These are phyloP conservation scores for Apostichopus californicus DNA, from an alignment of 35 echinoderm and acorn worm species.

Conservation along the genomic window DNA sequence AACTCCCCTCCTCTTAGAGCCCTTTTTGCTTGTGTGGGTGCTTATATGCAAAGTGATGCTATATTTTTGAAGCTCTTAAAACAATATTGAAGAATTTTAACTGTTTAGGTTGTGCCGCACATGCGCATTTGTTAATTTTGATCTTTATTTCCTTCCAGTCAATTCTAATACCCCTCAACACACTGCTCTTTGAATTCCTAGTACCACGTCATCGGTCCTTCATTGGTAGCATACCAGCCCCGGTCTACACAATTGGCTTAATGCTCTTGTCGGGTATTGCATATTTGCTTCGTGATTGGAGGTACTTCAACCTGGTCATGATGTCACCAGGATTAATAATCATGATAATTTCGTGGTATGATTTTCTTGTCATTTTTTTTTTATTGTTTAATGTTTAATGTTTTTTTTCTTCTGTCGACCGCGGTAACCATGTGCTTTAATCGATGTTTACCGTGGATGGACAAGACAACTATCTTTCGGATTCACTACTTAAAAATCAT, in stretches of 20 bases:
- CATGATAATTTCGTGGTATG: background rate
- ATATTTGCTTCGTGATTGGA: slow-evolving; percentile 5
- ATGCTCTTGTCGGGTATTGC: background rate
- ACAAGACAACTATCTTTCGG: too few relatives aligned
- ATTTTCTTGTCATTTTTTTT: background rate
- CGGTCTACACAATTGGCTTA: background rate
- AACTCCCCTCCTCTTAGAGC: too few relatives aligned
- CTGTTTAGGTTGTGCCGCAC: too few relatives aligned
- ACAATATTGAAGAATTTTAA: too few relatives aligned
- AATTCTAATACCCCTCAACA: background rate
- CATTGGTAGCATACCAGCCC: background rate
- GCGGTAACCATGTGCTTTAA: too few relatives aligned
- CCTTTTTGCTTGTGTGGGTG: too few relatives aligned
- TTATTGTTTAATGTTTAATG: too few relatives aligned
- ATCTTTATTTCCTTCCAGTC: background rate
- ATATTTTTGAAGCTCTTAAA: too few relatives aligned
- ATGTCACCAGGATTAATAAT: background rate
- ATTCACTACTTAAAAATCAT: too few relatives aligned
- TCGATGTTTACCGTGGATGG: too few relatives aligned
- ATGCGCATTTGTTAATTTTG: background rate
- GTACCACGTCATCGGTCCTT: background rate
- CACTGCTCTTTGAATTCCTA: slow-evolving; percentile 1
- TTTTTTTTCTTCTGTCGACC: too few relatives aligned
- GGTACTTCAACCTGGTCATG: background rate
- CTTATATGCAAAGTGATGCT: too few relatives aligned